Conservation (phyloP, 2,113 vertebrate genomes). For the Edolisoma coerulescens region DNA sequence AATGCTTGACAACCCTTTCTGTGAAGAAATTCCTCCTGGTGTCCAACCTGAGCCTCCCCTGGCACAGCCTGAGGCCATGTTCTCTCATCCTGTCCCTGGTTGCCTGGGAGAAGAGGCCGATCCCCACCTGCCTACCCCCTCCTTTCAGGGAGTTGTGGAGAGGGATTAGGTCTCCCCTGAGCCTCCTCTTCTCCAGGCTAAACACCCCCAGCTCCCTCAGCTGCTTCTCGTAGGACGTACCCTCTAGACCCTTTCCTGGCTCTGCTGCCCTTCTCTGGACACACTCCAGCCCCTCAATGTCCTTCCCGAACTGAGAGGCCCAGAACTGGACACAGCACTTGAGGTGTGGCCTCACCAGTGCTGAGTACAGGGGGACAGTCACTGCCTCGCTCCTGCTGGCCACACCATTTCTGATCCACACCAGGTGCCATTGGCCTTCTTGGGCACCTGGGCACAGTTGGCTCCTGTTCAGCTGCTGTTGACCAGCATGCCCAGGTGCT, state of each 20-base stretch:
- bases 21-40: neutral
- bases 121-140: neutral
- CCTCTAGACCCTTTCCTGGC: neutral
- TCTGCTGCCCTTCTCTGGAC: neutral
- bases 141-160: neutral
- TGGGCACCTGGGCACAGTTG: neutral
- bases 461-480: neutral
- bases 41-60: neutral
- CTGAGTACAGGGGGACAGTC: neutral
- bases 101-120: neutral
- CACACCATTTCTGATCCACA: rapidly evolving
- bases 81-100: neutral
- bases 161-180: neutral
- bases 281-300: neutral
- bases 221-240: neutral
- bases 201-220: neutral
- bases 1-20: neutral
- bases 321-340: neutral
- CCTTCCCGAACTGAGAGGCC: neutral
- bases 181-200: neutral
- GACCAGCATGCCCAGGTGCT: neutral
- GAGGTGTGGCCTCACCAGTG: neutral
- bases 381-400: neutral
- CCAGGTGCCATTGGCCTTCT: no score
- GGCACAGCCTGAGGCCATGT: rapidly evolving